Percentiles rank a stretch among this genome's conserved stretches.
These are phyloP conservation scores for Pantelozetes paolii DNA, from an alignment of 2,888 invertebrate species.

Conservation along the genomic window DNA sequence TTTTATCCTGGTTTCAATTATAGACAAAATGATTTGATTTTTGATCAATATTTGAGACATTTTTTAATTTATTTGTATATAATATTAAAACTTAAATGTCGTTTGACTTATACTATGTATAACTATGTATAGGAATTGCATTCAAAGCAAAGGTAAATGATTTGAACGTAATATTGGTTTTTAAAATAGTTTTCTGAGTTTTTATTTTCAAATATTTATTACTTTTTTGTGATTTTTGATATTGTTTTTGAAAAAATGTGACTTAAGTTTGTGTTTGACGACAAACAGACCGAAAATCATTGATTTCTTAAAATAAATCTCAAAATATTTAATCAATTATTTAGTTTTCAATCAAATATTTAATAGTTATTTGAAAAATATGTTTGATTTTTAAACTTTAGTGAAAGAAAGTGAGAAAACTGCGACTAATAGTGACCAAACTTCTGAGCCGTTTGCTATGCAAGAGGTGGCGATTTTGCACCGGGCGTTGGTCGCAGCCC, in stretches of 20 bases:
- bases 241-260: not conserved
- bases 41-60: no score
- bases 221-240: no score
- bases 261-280: not conserved
- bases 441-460: conserved; percentile 30
- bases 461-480: conserved; percentile 46
- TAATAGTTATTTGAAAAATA: no score
- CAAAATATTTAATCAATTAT: not conserved
- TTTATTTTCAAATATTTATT: no score
- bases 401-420: conserved; percentile 13
- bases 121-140: not conserved
- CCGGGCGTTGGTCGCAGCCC: conserved; percentile 47
- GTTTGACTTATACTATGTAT: not conserved
- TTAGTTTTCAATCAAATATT: no score
- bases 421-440: not conserved
- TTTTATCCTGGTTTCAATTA: no score
- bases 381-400: not conserved
- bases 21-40: no score
- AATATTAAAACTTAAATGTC: no score
- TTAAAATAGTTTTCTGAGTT: no score
- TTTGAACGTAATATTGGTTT: no score
- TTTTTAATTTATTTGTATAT: not conserved
- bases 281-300: conserved; percentile 27
- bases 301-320: not conserved
- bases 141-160: not conserved